These are phyloP conservation scores for Solen grandis DNA, from an alignment of 1,140 invertebrate genomes.

Conservation along the genomic window DNA sequence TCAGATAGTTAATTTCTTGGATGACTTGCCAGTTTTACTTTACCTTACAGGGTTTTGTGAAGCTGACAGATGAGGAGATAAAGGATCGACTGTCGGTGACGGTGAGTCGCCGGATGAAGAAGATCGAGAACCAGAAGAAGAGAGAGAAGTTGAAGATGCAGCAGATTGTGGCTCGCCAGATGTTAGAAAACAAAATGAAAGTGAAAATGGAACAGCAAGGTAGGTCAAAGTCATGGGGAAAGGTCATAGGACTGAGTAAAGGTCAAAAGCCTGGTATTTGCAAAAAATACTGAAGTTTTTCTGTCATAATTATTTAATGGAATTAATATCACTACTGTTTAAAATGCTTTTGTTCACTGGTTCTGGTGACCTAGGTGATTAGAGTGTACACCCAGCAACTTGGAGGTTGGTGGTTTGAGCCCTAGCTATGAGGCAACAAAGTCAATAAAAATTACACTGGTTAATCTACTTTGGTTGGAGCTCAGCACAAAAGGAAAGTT, in stretches of 20 bases:
- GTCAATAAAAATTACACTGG: too few species aligned
- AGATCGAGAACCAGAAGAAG: slow-evolving; percentile 73
- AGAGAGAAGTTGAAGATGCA: slow-evolving; percentile 71
- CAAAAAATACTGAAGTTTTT: not conserved
- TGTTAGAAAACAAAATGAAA: slow-evolving; percentile 77
- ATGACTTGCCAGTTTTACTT: too few species aligned
- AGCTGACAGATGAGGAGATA: slow-evolving; percentile 74
- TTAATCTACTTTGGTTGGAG: too few species aligned
- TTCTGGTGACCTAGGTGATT: not conserved
- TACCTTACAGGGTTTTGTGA: slow-evolving; percentile 52
- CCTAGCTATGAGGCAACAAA: too few species aligned
- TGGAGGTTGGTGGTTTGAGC: too few species aligned
- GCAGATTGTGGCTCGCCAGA: slow-evolving; percentile 69
- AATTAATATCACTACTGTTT: not conserved
- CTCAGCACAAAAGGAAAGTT: too few species aligned
- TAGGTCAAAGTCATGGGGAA: too few species aligned
- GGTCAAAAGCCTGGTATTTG: not conserved
- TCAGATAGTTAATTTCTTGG: too few species aligned
- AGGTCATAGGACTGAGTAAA: too few species aligned
- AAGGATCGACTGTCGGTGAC: slow-evolving; percentile 44
- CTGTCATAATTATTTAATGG: not conserved
- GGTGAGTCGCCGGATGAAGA: slow-evolving; percentile 66
- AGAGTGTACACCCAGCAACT: too few species aligned
- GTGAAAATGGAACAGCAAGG: slow-evolving; percentile 79
- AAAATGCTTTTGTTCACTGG: not conserved